Base-by-base conservation (phyloP, 2,888 invertebrate genomes). In the Camponotus fellah region DNA sequence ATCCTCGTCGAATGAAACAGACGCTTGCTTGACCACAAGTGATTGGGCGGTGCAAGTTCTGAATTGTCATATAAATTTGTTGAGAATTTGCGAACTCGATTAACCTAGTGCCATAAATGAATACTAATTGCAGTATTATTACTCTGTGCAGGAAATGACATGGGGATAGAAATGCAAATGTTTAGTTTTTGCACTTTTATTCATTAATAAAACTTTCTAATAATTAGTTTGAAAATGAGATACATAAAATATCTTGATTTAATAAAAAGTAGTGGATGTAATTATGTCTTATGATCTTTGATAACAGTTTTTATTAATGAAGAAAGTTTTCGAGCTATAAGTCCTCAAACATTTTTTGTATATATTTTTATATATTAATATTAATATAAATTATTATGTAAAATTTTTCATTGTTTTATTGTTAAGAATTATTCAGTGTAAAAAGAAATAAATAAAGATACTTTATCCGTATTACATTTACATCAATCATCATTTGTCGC, bases 141-240 rank as follows among this genome's bases (percentile, higher is more conserved):
- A 79, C 58, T 71, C 74, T 80, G 75, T 80, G 79, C 75, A 60
- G 75, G 60, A 21, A 14, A 43, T 26, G n/a, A 5, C 2, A 10
- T 8, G 37, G 37, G 5, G 21, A 60, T 2, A 46, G 10, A 60
- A 21, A 10, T 43, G 34, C n/a, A 46, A 60, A 58, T 43, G 72
- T 43, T 43, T 37, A 3, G 8, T 8, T 60, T 68, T 66, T 53
- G n/a, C 12, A 40, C 4, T 37, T 37, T 72, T 10, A 17, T 14
- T 17, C 14, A 72, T 37, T 58, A 26, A 26, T 58, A 17, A 17
- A 60, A 21, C n/a, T 37, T 37, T 56, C 14, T 14, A 58, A 21
- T 56, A 21, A 40, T 60, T 60, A 72, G 3, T 58, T 58, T 40
- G 17, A 37, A n/a, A 58, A 12, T 3, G 21, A 58, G 58, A 58